phyloP scores from a whole-genome alignment of 2,888 invertebrate genomes.

The Himalopsyche kuldschensis region DNA sequence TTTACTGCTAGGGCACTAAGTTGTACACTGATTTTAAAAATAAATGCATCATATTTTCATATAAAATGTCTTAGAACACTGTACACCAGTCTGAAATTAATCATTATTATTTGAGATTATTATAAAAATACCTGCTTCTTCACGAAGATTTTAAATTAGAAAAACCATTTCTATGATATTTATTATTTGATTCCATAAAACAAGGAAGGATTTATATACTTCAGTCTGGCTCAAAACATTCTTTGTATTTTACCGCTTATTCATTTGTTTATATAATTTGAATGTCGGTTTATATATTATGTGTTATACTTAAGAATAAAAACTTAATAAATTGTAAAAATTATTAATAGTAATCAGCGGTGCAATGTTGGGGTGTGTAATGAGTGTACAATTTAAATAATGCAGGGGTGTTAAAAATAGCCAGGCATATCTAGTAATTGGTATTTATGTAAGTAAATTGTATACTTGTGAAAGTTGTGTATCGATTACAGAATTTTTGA shows the following conservation, averaged over 20 bases:
- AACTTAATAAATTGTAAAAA: not conserved
- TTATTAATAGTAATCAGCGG: not conserved
- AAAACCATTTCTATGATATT: not conserved
- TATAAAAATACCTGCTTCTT: no score
- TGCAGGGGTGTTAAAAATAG: no score
- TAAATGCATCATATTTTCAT: not conserved
- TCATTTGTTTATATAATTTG: not conserved
- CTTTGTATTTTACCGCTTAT: not conserved
- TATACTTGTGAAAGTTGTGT: no score
- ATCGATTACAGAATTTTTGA: no score
- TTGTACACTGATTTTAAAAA: conserved; percentile 2
- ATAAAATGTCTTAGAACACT: not conserved
- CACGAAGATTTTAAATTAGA: not conserved
- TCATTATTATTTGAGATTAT: not conserved
- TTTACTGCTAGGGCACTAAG: not conserved
- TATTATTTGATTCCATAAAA: no score
- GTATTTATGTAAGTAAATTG: no score
- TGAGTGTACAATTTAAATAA: no score
- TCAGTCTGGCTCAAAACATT: not conserved
- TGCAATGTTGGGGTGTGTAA: no score
- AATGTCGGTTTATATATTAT: not conserved
- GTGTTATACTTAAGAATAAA: not conserved
- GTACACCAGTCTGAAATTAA: not conserved
- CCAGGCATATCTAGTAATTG: no score
- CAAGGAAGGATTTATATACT: not conserved